phyloP scores from a whole-genome alignment of 2,888 invertebrate species.

The Trilocha varians region DNA sequence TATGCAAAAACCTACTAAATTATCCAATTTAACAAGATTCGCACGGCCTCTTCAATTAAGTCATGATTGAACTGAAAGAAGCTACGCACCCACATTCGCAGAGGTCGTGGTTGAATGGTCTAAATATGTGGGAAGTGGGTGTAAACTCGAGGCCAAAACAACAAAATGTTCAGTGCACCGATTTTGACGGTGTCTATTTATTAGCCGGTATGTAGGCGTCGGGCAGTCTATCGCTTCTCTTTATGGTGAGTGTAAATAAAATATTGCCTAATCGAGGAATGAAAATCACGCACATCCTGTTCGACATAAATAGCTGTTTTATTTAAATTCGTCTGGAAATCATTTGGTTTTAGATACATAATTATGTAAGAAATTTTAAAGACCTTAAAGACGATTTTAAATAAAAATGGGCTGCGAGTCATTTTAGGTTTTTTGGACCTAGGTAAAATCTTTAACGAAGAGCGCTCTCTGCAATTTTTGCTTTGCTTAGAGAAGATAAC shows the following conservation, averaged over 20 bases:
- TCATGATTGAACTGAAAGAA: conserved; percentile 10
- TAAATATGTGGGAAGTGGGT: conserved; percentile 38
- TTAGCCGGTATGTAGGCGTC: conserved; percentile 32
- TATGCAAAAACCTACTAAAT: conserved; percentile 12
- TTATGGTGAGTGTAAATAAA: conserved; percentile 30
- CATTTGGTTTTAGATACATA: neutral
- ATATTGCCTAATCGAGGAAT: conserved; percentile 17
- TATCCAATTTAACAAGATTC: conserved; percentile 17
- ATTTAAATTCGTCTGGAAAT: neutral
- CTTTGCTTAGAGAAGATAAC: too few relatives aligned
- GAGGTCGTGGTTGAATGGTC: conserved; percentile 27
- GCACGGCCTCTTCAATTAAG: conserved; percentile 9
- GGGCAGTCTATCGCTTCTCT: conserved; percentile 21
- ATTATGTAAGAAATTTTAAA: too few relatives aligned
- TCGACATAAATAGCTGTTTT: neutral
- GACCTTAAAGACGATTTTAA: too few relatives aligned
- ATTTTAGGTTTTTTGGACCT: too few relatives aligned
- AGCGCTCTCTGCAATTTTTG: too few relatives aligned
- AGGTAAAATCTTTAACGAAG: too few relatives aligned
- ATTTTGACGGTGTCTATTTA: conserved; percentile 18
- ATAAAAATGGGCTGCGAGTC: too few relatives aligned
- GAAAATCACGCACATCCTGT: neutral
- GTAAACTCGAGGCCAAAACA: conserved; percentile 53
- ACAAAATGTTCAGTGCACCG: conserved; percentile 25
- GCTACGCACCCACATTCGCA: conserved; percentile 4